Percentiles rank a stretch among this genome's conserved stretches.
phyloP scores from a whole-genome alignment of 2,113 vertebrate species.

The Ptilorrhoa leucosticta region DNA sequence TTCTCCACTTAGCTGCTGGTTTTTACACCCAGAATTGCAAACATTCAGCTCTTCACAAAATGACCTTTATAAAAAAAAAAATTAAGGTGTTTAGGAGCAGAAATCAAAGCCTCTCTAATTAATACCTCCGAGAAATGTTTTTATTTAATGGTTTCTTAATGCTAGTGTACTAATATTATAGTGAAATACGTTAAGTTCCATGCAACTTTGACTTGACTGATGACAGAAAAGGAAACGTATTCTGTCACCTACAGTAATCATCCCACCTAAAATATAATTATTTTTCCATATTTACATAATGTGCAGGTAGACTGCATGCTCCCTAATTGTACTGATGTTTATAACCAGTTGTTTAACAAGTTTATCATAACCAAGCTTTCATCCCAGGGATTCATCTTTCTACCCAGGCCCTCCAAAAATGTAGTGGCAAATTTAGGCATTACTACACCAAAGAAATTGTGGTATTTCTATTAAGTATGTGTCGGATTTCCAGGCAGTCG shows the following conservation, averaged over 20 bases:
- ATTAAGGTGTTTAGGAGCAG: slow-evolving; percentile 27
- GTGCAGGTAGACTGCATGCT: slow-evolving; percentile 11
- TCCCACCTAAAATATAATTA: slow-evolving; percentile 31
- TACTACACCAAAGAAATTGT: background rate
- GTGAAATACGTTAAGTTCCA: slow-evolving; percentile 46
- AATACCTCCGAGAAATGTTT: slow-evolving; percentile 50
- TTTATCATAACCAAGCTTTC: background rate
- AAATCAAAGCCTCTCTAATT: slow-evolving; percentile 62
- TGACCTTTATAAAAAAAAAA: slow-evolving; percentile 5
- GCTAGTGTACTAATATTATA: slow-evolving; percentile 34
- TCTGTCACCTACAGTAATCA: slow-evolving; percentile 10
- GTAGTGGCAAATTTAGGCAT: background rate
- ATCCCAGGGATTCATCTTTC: background rate
- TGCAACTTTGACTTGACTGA: slow-evolving; percentile 32
- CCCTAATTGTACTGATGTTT: slow-evolving; percentile 17
- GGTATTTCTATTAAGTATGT: background rate
- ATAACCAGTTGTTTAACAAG: background rate
- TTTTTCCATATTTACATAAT: slow-evolving; percentile 47
- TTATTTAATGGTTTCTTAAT: slow-evolving; percentile 54
- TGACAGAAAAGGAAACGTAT: slow-evolving; percentile 6
- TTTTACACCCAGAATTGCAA: background rate
- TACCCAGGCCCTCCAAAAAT: background rate
- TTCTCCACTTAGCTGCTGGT: background rate
- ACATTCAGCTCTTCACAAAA: slow-evolving; percentile 47
- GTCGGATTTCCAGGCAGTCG: background rate